These are phyloP conservation scores for Metallyticus violacea DNA, from an alignment of 2,888 invertebrate genomes.

Conservation along the genomic window DNA sequence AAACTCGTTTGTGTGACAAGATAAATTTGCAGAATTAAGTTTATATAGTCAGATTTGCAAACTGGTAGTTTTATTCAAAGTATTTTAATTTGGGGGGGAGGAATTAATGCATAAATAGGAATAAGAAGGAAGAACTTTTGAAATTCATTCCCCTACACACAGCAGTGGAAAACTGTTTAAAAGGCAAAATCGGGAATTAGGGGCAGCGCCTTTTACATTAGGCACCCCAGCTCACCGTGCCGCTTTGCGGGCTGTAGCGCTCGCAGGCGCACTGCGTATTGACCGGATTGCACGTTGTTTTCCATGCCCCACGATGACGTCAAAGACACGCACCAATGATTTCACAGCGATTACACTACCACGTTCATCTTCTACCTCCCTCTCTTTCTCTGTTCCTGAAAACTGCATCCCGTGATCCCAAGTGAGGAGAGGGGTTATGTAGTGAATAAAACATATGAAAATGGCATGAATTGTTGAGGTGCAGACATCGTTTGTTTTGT, in stretches of 20 bases:
- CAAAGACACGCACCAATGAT: slow-evolving; percentile 15
- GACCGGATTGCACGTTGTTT: slow-evolving; percentile 19
- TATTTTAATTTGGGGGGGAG: too few species aligned
- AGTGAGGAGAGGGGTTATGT: too few species aligned
- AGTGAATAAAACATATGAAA: neutral
- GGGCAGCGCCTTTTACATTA: neutral
- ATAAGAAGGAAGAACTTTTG: too few species aligned
- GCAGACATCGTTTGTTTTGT: too few species aligned
- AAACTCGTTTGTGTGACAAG: too few species aligned
- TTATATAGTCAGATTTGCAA: too few species aligned
- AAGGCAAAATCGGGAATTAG: neutral
- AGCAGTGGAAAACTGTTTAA: too few species aligned
- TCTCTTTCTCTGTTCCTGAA: neutral
- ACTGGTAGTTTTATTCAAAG: too few species aligned
- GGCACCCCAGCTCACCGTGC: neutral
- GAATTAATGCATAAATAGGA: too few species aligned
- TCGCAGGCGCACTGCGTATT: slow-evolving; percentile 15
- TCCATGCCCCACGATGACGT: slow-evolving; percentile 12
- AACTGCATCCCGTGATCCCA: neutral
- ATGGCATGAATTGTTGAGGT: neutral
- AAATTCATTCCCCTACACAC: too few species aligned
- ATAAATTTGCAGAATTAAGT: too few species aligned
- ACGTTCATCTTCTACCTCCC: neutral
- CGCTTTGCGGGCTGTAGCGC: neutral
- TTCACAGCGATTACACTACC: slow-evolving; percentile 2